These are phyloP conservation scores for Tragelaphus strepsiceros DNA, from an alignment of 2,113 vertebrate genomes.

Conservation along the genomic window DNA sequence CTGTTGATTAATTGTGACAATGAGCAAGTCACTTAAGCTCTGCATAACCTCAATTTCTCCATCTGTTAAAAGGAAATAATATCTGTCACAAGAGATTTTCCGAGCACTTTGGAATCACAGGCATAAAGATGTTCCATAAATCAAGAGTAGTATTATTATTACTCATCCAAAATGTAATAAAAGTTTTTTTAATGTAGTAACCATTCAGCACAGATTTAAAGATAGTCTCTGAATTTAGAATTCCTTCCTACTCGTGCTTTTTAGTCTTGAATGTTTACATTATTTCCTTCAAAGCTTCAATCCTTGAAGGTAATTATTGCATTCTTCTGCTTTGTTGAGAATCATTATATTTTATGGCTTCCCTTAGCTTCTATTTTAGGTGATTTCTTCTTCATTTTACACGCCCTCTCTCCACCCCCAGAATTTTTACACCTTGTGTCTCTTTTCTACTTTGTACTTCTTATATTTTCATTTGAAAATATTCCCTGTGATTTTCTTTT, in stretches of 20 bases:
- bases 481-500: slow-evolving; percentile 30
- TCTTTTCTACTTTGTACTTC: slow-evolving; percentile 50
- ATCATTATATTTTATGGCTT: slow-evolving; percentile 52
- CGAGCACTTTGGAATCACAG: slow-evolving; percentile 44
- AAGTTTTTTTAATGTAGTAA: slow-evolving; percentile 34
- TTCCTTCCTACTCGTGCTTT: slow-evolving; percentile 32
- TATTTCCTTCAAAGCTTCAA: slow-evolving; percentile 44
- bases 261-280: slow-evolving; percentile 57
- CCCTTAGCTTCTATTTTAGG: slow-evolving; percentile 60
- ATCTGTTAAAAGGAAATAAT: slow-evolving; percentile 42
- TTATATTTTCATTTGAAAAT: slow-evolving; percentile 55
- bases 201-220: slow-evolving; percentile 46
- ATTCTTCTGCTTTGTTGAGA: slow-evolving; percentile 65
- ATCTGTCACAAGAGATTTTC: slow-evolving; percentile 35
- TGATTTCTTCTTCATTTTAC: slow-evolving; percentile 39
- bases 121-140: slow-evolving; percentile 39
- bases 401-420: slow-evolving; percentile 38
- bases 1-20: slow-evolving; percentile 42
- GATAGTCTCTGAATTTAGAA: slow-evolving; percentile 51
- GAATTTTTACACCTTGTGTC: slow-evolving; percentile 54
- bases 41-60: slow-evolving; percentile 38
- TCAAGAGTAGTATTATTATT: slow-evolving; percentile 41
- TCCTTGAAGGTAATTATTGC: slow-evolving; percentile 53
- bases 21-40: slow-evolving; percentile 13
- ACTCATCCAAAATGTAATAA: slow-evolving; percentile 48